Percentiles rank a stretch among this genome's conserved stretches.
Evolutionary conservation across 1,140 invertebrate genomes (phyloP).

Genomic region (Lycorma delicatula): DNA sequence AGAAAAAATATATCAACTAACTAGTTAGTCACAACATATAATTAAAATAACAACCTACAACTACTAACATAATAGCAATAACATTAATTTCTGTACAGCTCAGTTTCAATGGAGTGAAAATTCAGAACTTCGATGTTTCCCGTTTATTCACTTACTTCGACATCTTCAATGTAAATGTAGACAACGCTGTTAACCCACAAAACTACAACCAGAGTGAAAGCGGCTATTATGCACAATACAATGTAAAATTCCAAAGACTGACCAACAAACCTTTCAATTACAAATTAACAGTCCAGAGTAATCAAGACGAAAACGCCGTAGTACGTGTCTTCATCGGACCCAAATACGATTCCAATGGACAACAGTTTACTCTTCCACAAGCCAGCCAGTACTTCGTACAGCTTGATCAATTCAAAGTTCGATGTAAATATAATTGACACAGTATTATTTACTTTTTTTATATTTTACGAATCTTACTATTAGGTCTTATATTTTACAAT

Average conservation of each 20-base stretch:
- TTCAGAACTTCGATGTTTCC: neutral
- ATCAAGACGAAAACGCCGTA: conserved; percentile 43
- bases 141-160: neutral
- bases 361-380: conserved; percentile 31
- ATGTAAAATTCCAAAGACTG: conserved; percentile 41
- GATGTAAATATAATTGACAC: conserved; percentile 26
- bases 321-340: conserved; percentile 60
- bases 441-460: too few relatives aligned
- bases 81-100: too few relatives aligned
- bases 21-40: too few relatives aligned
- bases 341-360: conserved; percentile 50
- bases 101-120: neutral
- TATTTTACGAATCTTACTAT: too few relatives aligned
- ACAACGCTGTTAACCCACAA: neutral
- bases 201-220: neutral
- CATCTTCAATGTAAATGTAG: neutral
- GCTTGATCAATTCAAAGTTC: conserved; percentile 34
- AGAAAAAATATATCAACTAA: too few relatives aligned
- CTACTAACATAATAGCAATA: too few relatives aligned
- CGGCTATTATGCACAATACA: neutral
- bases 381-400: conserved; percentile 31
- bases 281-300: conserved; percentile 47
- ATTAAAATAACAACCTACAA: too few relatives aligned
- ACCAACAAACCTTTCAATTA: conserved; percentile 56
- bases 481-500: too few relatives aligned